These are phyloP conservation scores for Karalla daura DNA, from an alignment of 2,797 vertebrate species.

Conservation along the genomic window DNA sequence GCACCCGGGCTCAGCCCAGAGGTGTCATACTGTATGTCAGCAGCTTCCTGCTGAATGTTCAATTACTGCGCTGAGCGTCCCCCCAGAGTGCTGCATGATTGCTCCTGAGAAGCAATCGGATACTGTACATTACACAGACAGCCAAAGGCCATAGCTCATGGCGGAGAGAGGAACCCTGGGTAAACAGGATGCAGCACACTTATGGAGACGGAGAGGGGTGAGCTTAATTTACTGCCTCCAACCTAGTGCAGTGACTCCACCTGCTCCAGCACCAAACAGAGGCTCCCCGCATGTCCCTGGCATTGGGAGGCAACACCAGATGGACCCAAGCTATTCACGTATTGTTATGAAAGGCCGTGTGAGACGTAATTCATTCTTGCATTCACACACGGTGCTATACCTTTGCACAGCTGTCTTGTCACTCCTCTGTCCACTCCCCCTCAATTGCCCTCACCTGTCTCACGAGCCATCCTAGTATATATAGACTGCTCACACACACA, in stretches of 20 bases:
- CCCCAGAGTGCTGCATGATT: slow-evolving; percentile 59
- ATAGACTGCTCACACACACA: too few relatives aligned
- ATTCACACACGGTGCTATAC: too few relatives aligned
- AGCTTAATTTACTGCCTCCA: slow-evolving; percentile 34
- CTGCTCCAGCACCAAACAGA: slow-evolving; percentile 37
- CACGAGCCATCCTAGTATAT: too few relatives aligned
- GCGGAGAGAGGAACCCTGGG: slow-evolving; percentile 32
- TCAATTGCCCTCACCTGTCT: too few relatives aligned
- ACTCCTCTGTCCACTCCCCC: too few relatives aligned
- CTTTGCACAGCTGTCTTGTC: too few relatives aligned
- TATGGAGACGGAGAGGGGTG: slow-evolving; percentile 21
- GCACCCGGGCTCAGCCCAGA: slow-evolving; percentile 20
- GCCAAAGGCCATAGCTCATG: slow-evolving; percentile 43
- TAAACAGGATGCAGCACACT: slow-evolving; percentile 48
- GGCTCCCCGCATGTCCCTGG: too few relatives aligned
- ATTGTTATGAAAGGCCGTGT: too few relatives aligned
- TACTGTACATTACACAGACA: slow-evolving; percentile 56
- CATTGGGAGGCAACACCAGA: too few relatives aligned
- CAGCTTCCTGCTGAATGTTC: slow-evolving; percentile 43
- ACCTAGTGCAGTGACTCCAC: slow-evolving; percentile 26
- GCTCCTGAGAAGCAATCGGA: slow-evolving; percentile 66
- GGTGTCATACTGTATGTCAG: slow-evolving; percentile 43
- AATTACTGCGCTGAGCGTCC: slow-evolving; percentile 46
- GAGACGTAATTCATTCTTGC: too few relatives aligned
- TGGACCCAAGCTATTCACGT: too few relatives aligned